Evolutionary conservation across 2,113 vertebrate species (phyloP), one percentile per base, ranked within the genome.

Genomic region (Cochlearius cochlearius): DNA sequence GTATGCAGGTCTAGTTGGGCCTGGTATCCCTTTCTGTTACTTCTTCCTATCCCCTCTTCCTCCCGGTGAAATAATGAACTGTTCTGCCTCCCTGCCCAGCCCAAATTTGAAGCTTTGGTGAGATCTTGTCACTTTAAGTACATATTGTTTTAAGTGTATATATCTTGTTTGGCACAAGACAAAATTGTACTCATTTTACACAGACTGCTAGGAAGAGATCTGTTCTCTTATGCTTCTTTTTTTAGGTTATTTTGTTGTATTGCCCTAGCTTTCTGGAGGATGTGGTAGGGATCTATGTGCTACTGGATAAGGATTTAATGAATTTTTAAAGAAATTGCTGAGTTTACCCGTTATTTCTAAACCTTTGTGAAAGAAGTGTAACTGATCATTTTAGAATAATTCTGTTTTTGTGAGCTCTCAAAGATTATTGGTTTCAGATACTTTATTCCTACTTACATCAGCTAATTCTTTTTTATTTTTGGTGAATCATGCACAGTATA

Each of bases 381-480:
- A 86, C 63, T 26, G 49, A 84, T 94, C 7, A 36, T 92, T 93
- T 93, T 64, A 83, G 79, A 73, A 62, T 88, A 90, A 56, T 63
- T 88, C 43, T 66, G 50, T 0, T 45, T 97, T 76, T 72, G 53
- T 67, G 83, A 92, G n/a, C 75, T 50, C 73, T 39, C 52, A 83
- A 58, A 78, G 69, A 90, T 64, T 67, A 92, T 96, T 94, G 59
- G 20, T 93, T 96, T 95, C 66, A 92, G 86, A 38, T 95, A 92
- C 94, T 90, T 76, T 95, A 83, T 96, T 97, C 64, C 60, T 80
- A 74, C 20, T n/a, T 88, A 77, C 49, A 78, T 75, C 47, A 87
- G 72, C 87, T 96, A 96, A 93, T 88, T 96, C 71, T 50, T 47
- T 62, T 86, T 49, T 58, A n/a, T 49, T 88, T 95, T 76, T 29